Conservation (phyloP, 2,113 vertebrate genomes). For the Mesitornis unicolor region DNA sequence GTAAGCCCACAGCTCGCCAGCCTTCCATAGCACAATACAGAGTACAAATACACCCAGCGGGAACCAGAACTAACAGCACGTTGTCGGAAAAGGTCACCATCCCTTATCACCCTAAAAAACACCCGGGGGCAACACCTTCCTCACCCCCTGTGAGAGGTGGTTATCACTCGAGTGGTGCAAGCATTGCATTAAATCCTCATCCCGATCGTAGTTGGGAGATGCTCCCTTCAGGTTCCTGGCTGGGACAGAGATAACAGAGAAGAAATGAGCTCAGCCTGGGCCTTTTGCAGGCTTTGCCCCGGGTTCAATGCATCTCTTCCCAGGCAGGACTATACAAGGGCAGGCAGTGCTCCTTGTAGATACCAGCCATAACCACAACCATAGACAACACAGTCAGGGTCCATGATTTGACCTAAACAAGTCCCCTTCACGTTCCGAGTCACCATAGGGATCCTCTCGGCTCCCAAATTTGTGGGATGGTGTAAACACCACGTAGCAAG, state of each 20-base stretch:
- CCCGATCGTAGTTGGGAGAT: background rate
- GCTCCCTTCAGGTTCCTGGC: background rate
- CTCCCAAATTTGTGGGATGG: background rate
- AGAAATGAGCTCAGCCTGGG: background rate
- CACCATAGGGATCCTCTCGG: rapidly evolving
- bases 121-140: rapidly evolving
- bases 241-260: background rate
- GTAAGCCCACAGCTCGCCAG: background rate
- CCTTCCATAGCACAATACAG: rapidly evolving
- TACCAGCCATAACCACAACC: rapidly evolving
- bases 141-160: background rate
- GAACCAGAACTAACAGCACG: background rate
- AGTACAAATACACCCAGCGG: background rate
- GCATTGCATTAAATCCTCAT: background rate
- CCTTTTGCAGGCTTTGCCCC: background rate
- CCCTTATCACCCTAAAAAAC: background rate
- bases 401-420: background rate
- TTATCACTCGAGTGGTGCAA: rapidly evolving
- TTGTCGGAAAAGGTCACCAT: background rate
- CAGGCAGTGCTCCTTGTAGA: background rate
- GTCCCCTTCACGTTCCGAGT: background rate
- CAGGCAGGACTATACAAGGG: background rate
- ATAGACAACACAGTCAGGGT: rapidly evolving
- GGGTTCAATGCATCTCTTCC: background rate
- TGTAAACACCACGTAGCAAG: background rate